Base-by-base conservation (phyloP, 2,888 invertebrate genomes). In the Cremastinae sp. region DNA sequence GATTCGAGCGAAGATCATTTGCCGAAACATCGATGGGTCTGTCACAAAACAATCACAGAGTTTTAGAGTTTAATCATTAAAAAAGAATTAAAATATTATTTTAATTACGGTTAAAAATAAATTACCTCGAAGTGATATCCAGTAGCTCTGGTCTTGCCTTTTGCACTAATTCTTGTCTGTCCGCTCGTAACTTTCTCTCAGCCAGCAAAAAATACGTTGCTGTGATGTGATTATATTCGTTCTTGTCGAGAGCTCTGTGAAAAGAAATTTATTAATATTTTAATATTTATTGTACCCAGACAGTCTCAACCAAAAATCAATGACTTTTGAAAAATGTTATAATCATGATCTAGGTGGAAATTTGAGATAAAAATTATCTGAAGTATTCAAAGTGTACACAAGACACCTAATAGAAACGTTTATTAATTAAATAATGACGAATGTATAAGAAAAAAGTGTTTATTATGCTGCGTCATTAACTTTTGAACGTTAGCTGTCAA, bases 141-240 rank as follows among this genome's bases (percentile, higher is more conserved):
- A 90, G 87, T 65, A 89, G 79, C 81, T 91, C 91, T 62, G 90
- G 86, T 47, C 91, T 87, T 73, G 91, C 91, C 78, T 91, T 91
- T 75, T 91, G 88, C 83, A 90, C 88, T 87, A 91, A 90, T 80
- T 94, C 94, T 83, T 94, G 95, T 83, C 96, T 92, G 86, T 95
- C 94, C 61, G 94, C 93, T 79, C 96, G 93, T 49, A 99, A 91
- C 89, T 97, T 96, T 80, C 97, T 92, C 90, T 99, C 99, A 10
- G 98, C 98, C 83, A 99, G 91, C 83, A 99, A 92, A 91, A 96
- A 99, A 91, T 98, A 99, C 16, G 99, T 99, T 55, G 99, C 99
- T 35, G 99, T 98, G 85, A 99, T 95, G 90, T 99, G 98, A 91
- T 98, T 98, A 91, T 99, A 99, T 87, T 97, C 97, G 91, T 98